Percentiles rank a stretch among this genome's conserved stretches.
These are phyloP conservation scores for Drosophila albomicans DNA, from an alignment of 1,140 invertebrate genomes.

Conservation along the genomic window DNA sequence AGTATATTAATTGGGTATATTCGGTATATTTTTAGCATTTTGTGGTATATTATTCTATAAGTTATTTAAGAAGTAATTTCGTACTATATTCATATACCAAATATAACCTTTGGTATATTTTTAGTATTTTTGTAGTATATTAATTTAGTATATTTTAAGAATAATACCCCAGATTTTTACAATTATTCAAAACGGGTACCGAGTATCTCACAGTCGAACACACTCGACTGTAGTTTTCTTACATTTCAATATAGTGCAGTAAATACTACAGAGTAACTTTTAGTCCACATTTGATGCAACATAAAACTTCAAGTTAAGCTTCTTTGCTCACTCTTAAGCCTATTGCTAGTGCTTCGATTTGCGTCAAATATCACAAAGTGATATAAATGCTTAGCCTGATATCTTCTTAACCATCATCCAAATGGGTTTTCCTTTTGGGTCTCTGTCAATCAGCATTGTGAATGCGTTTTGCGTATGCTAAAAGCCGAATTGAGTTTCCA, in stretches of 20 bases:
- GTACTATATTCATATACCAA: too few species aligned
- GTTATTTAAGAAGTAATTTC: too few species aligned
- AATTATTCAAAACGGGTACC: too few species aligned
- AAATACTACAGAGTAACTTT: background rate
- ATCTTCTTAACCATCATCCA: background rate
- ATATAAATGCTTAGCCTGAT: constrained; percentile 16
- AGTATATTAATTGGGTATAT: too few species aligned
- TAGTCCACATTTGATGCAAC: background rate
- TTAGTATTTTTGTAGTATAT: too few species aligned
- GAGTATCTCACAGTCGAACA: too few species aligned
- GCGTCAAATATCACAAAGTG: constrained; percentile 3
- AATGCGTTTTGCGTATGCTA: constrained; percentile 10
- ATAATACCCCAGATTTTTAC: too few species aligned
- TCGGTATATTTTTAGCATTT: too few species aligned
- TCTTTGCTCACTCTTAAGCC: constrained; percentile 17
- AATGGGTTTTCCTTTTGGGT: constrained; percentile 27
- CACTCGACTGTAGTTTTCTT: too few species aligned
- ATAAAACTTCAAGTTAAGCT: background rate
- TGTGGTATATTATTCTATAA: too few species aligned
- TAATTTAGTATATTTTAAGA: too few species aligned
- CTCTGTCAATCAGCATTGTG: constrained; percentile 47
- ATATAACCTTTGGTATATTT: too few species aligned
- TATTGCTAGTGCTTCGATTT: constrained; percentile 15
- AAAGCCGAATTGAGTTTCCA: constrained; percentile 58
- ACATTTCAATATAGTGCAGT: background rate